Conservation (phyloP, 2,797 vertebrate genomes). For the Knipowitschia caucasica region DNA sequence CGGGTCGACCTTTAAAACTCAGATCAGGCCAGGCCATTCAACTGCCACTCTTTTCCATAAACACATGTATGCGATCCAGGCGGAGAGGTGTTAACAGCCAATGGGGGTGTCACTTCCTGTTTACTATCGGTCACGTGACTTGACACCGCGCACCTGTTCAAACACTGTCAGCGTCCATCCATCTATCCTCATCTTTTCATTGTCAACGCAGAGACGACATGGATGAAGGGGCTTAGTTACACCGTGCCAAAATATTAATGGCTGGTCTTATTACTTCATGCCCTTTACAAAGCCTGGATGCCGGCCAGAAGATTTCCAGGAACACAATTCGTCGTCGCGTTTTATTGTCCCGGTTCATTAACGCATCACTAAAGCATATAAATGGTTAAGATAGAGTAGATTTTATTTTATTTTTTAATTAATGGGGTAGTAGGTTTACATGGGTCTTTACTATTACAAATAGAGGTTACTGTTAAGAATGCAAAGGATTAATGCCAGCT, state of each 20-base stretch:
- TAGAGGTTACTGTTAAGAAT: too few relatives aligned
- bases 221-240: conserved; percentile 23
- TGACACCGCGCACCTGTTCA: conserved; percentile 42
- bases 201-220: not conserved
- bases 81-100: conserved; percentile 28
- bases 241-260: conserved; percentile 27
- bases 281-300: conserved; percentile 18
- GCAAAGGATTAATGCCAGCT: too few relatives aligned
- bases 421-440: too few relatives aligned
- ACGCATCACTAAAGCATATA: too few relatives aligned
- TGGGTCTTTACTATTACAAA: too few relatives aligned
- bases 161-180: conserved; percentile 23
- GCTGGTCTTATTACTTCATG: conserved; percentile 17
- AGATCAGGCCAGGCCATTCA: conserved; percentile 29
- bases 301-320: conserved; percentile 8
- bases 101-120: conserved; percentile 38
- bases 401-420: too few relatives aligned
- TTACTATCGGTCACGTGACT: conserved; percentile 24
- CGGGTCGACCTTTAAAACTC: conserved; percentile 54
- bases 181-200: conserved; percentile 16
- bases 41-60: conserved; percentile 7
- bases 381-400: too few relatives aligned
- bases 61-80: conserved; percentile 5
- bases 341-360: not conserved
- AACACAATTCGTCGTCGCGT: not conserved